Base-by-base conservation (phyloP, 2,113 vertebrate species). In the Anarhynchus alexandrinus region DNA sequence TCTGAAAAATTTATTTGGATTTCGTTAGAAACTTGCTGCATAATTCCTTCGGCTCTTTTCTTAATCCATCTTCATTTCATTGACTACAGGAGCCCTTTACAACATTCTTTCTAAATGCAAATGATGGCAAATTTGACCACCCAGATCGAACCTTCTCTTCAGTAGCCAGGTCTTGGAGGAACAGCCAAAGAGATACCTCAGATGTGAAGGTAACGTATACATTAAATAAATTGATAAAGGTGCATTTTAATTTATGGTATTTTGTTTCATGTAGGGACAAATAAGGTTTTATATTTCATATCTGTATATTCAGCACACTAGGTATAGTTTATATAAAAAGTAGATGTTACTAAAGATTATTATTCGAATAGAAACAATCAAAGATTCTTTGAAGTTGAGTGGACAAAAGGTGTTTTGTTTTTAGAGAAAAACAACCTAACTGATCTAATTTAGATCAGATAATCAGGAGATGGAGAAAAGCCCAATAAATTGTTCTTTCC, bases 141-240 rank as follows among this genome's bases (percentile, higher is more conserved):
- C 98, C 99, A 34, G 99, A 99, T 94, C 98, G 98, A 96, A 99
- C 99, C 27, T 99, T 99, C 97, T 99, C 99, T 11, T 98, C 98
- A 15, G 98, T 99, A 32, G 95, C 98, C 55, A 98, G 98, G 77
- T 99, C 99, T 32, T 99, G 99, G 99, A 99, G 99, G 97, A 99
- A 99, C 90, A 99, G 99, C 97, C 99, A 99, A 98, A 99, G 99
- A 94, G 99, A 99, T 96, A 99, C 99, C 34, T 99, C 99, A 7
- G 99, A 99, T 88, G 99, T 99, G 32, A 99, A 99, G 99, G 99
- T 99, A 98, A 97, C 4, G 26, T 45, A 47, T 25, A 54, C 7
- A 20, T n/a, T 61, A 89, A 85, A 73, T 80, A 65, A 29, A 72
- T 8, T 9, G n/a, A 81, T 65, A 66, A 88, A 80, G 77, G 29